Evolutionary conservation across 2,888 invertebrate genomes (phyloP), one percentile per base, ranked within the genome.

Genomic region (Pristionchus japonicus): DNA sequence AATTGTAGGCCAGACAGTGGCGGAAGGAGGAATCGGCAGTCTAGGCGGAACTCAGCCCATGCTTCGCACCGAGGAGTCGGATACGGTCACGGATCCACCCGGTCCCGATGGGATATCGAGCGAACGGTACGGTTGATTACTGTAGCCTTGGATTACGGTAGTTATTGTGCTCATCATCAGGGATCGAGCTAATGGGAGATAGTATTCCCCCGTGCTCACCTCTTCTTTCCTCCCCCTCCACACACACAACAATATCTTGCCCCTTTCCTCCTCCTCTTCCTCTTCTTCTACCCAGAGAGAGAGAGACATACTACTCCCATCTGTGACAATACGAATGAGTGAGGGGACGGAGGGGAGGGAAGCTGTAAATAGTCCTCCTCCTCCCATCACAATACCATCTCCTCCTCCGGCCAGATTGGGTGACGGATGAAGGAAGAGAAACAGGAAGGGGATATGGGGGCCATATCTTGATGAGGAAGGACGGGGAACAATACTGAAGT

Each of bases 41-140:
- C 82, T 9, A 20, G 88, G n/a, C 23, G 92, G 23, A 90, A 91
- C 52, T 90, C 90, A 15, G 90, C 91, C n/a, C 86, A 86, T n/a
- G 86, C 86, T 3, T 40, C 77, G 3, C 88, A 89, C 74, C 61
- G 90, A 61, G 94, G 94, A 43, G 89, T 92, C 27, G 94, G 94
- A 61, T 94, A 93, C 88, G 94, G 94, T 13, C 91, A 91, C 40
- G 94, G 94, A n/a, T 93, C 93, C 1, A 94, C 94, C 0, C 90
- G 93, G 52, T 92, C 92, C 0, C 89, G 92, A 77, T 94, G 94
- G 94, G 93, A 94, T 89, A 91, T 93, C 83, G 93, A 94, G 85
- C 57, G 92, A 88, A 91, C 92, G 85, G 92, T 77, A 77, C 77
- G 77, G 47, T 77, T 47, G 7, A 34, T 37, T 20, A n/a, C n/a